A percentile compares a stretch with the other conserved stretches of the same genome.
Conservation (phyloP, 2,888 invertebrate genomes). For the Drosophila sordidapex region DNA sequence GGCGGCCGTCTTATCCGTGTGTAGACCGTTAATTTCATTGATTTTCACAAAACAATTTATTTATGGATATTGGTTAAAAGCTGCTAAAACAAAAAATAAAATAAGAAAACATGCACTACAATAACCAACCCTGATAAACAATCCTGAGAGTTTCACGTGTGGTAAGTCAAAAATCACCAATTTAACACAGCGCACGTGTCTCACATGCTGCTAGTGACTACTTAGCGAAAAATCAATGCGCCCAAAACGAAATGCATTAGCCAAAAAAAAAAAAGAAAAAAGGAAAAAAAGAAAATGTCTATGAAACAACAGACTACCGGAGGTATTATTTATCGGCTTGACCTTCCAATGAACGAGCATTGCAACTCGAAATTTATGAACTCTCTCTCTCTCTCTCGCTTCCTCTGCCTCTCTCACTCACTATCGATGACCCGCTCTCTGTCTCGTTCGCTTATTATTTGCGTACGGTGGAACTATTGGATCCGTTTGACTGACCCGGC, state of each 20-base stretch:
- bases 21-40: conserved; percentile 70
- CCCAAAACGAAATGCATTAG: conserved; percentile 32
- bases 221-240: conserved; percentile 53
- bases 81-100: conserved; percentile 12
- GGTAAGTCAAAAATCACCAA: conserved; percentile 53
- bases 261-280: conserved; percentile 15
- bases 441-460: background rate
- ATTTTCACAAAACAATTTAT: conserved; percentile 65
- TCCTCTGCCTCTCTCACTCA: background rate
- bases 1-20: conserved; percentile 33
- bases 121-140: conserved; percentile 25
- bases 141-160: conserved; percentile 28
- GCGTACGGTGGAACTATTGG: conserved; percentile 12
- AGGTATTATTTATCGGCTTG: conserved; percentile 35
- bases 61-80: conserved; percentile 52
- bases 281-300: background rate
- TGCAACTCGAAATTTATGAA: conserved; percentile 4
- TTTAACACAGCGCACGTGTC: conserved; percentile 42
- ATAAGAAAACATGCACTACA: conserved; percentile 16
- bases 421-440: background rate
- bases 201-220: conserved; percentile 6
- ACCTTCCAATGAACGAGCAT: conserved; percentile 39
- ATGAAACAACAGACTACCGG: conserved; percentile 6
- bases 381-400: background rate
- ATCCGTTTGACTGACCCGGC: conserved; percentile 29